Conservation (phyloP, 1,140 invertebrate species). For the Panagrolaimus sp. region DNA sequence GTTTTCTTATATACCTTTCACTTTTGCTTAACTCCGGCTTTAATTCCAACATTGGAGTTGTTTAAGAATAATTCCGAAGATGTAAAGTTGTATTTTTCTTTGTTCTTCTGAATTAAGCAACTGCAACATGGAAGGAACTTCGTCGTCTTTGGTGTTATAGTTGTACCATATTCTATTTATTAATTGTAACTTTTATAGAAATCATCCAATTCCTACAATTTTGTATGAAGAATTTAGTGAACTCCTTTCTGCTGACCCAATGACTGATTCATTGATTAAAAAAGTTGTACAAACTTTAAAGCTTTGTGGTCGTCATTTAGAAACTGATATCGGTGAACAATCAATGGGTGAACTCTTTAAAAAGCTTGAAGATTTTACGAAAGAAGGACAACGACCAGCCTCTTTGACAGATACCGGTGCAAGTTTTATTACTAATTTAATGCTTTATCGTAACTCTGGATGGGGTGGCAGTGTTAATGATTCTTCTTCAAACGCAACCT, state of each 20-base stretch:
- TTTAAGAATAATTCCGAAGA: too few relatives aligned
- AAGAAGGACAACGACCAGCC: neutral
- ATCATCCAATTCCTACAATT: neutral
- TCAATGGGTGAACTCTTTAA: neutral
- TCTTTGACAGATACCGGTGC: slow-evolving; percentile 5
- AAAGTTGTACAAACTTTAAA: slow-evolving; percentile 2
- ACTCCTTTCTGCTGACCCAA: neutral
- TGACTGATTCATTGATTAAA: neutral
- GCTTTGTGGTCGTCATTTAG: neutral
- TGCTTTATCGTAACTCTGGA: neutral
- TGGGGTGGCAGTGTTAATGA: neutral
- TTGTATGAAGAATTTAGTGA: neutral
- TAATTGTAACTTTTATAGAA: too few relatives aligned
- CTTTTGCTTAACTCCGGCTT: too few relatives aligned
- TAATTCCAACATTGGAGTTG: too few relatives aligned
- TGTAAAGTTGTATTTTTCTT: too few relatives aligned
- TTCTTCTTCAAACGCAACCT: too few relatives aligned
- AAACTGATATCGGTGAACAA: neutral
- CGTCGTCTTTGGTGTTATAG: too few relatives aligned
- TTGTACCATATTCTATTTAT: too few relatives aligned
- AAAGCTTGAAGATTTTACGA: neutral
- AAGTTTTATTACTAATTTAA: neutral
- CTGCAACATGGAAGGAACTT: too few relatives aligned
- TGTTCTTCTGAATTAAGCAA: too few relatives aligned
- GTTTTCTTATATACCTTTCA: too few relatives aligned